phyloP scores from a whole-genome alignment of 2,797 vertebrate genomes.

The Poecilia velifera region DNA sequence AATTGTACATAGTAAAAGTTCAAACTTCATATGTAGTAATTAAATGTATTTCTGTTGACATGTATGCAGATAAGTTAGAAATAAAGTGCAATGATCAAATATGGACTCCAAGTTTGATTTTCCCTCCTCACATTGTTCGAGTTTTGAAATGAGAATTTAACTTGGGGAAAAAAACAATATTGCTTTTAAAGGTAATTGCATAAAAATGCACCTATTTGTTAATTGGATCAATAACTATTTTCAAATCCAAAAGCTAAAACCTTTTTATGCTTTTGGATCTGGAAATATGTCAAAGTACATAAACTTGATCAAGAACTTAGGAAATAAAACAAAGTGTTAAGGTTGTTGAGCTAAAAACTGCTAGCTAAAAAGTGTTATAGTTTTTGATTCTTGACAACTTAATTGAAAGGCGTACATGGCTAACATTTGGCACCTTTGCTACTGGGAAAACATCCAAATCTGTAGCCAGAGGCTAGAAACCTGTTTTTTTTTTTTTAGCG shows the following conservation, averaged over 20 bases:
- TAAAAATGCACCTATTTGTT: not conserved
- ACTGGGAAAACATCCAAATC: not conserved
- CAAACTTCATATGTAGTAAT: slow-evolving; percentile 13
- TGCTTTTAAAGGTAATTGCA: not conserved
- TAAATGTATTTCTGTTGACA: slow-evolving; percentile 22
- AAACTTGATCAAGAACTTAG: not conserved
- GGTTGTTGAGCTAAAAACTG: not conserved
- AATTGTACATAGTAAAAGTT: slow-evolving; percentile 12
- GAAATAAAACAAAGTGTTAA: not conserved
- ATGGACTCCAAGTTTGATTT: slow-evolving; percentile 8
- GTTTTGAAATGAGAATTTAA: not conserved
- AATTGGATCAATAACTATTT: not conserved
- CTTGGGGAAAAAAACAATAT: not conserved
- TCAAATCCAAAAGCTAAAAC: not conserved
- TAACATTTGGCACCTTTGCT: not conserved
- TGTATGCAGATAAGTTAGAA: slow-evolving; percentile 3
- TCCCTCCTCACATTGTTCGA: not conserved
- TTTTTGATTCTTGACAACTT: not conserved
- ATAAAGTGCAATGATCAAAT: slow-evolving; percentile 23
- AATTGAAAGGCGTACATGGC: not conserved
- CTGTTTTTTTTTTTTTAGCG: not conserved
- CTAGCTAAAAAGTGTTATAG: not conserved
- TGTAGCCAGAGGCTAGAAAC: not conserved
- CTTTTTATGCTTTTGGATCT: not conserved
- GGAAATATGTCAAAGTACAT: not conserved